phyloP scores from a whole-genome alignment of 2,888 invertebrate genomes.

The Physocephala rufipes region DNA sequence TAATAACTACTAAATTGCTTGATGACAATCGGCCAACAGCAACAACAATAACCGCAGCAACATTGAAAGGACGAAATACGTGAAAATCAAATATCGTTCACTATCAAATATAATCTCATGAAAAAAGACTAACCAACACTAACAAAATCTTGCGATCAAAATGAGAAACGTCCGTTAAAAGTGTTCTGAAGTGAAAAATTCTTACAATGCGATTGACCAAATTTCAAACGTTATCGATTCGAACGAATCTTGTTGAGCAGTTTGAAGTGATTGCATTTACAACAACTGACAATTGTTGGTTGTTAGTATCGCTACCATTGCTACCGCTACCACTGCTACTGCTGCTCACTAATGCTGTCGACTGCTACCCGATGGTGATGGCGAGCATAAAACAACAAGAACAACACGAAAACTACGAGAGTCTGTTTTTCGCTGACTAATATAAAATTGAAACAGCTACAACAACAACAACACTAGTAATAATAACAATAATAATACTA shows the following conservation, averaged over 20 bases:
- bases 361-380: too few species aligned
- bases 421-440: conserved; percentile 39
- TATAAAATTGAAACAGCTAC: conserved; percentile 39
- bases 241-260: neutral
- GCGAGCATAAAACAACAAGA: too few species aligned
- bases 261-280: neutral
- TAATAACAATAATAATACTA: too few species aligned
- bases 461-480: conserved; percentile 42
- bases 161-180: too few species aligned
- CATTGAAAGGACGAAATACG: conserved; percentile 42
- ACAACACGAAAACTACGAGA: conserved; percentile 47
- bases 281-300: conserved; percentile 13
- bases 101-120: conserved; percentile 29
- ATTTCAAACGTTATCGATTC: neutral
- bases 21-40: conserved; percentile 11
- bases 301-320: conserved; percentile 31
- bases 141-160: neutral
- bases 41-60: conserved; percentile 42
- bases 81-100: conserved; percentile 30
- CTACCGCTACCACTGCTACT: conserved; percentile 16
- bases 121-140: conserved; percentile 16
- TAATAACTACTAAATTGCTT: neutral
- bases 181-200: neutral
- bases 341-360: conserved; percentile 8
- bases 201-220: neutral